Conservation (phyloP, 2,113 vertebrate genomes). For the Salvelinus fontinalis region DNA sequence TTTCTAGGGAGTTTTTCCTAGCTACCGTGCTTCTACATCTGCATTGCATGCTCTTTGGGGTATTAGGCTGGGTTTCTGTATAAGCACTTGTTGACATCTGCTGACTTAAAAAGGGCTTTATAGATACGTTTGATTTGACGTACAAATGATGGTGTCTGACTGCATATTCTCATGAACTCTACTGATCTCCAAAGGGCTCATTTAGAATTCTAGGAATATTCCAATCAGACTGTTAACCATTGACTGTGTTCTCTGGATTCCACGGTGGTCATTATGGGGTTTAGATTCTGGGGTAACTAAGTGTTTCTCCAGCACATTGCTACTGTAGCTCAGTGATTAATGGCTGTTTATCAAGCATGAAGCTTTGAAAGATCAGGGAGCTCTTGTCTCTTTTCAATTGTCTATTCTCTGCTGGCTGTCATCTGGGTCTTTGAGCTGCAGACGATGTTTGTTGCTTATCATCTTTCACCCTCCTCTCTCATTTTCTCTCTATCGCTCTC, state of each 20-base stretch:
- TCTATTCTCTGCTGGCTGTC: neutral
- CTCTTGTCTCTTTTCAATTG: neutral
- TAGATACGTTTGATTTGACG: too few species aligned
- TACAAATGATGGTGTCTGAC: too few species aligned
- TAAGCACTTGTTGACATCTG: too few species aligned
- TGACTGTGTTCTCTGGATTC: neutral
- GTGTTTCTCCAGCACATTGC: neutral
- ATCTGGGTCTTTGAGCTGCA: conserved; percentile 8
- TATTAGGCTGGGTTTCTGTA: too few species aligned
- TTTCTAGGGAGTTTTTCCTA: too few species aligned
- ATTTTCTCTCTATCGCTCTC: neutral
- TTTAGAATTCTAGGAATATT: neutral
- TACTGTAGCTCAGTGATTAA: neutral
- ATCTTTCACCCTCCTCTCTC: neutral
- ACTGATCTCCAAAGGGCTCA: too few species aligned
- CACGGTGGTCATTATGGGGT: neutral
- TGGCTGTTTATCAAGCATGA: neutral
- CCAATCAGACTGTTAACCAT: neutral
- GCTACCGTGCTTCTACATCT: too few species aligned
- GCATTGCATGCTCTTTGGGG: too few species aligned
- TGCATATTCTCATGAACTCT: too few species aligned
- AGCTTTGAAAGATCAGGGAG: neutral
- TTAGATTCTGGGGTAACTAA: neutral
- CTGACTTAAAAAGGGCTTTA: too few species aligned
- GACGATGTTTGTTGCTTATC: neutral